Conservation (phyloP, 2,888 invertebrate species). For the Sinotaia quadrata region DNA sequence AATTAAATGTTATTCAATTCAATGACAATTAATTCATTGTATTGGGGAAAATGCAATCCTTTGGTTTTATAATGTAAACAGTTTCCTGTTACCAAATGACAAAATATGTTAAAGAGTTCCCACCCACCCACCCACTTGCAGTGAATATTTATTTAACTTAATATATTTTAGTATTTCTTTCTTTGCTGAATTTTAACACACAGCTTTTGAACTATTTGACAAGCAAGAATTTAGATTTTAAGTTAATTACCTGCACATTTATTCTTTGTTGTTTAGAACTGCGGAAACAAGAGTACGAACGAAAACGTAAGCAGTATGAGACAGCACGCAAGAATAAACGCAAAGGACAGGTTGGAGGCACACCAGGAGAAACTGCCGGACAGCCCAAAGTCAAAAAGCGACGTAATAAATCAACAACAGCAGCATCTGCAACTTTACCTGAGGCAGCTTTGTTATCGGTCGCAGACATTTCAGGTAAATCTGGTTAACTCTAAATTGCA, state of each 20-base stretch:
- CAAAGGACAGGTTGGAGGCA: constrained; percentile 38
- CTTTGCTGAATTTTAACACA: no score
- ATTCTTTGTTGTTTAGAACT: constrained; percentile 46
- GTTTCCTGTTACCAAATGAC: no score
- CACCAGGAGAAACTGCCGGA: constrained; percentile 15
- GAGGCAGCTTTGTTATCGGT: constrained; percentile 15
- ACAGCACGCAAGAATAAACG: constrained; percentile 53
- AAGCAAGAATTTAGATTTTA: background rate
- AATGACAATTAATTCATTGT: no score
- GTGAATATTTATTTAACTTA: no score
- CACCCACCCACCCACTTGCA: no score
- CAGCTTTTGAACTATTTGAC: no score
- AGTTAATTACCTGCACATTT: background rate
- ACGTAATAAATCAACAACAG: constrained; percentile 78
- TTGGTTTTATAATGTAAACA: no score
- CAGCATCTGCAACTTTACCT: constrained; percentile 4
- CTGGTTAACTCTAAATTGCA: no score
- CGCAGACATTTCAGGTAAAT: constrained; percentile 18
- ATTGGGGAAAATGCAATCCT: no score
- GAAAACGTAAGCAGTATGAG: constrained; percentile 60
- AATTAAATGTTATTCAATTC: no score
- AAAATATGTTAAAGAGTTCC: no score
- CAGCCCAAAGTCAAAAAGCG: constrained; percentile 80
- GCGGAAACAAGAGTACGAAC: constrained; percentile 60
- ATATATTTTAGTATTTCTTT: no score